A percentile compares a stretch with the other conserved stretches of the same genome.
Evolutionary conservation across 2,888 invertebrate species (phyloP).

Genomic region (Habrosyne pyritoides): DNA sequence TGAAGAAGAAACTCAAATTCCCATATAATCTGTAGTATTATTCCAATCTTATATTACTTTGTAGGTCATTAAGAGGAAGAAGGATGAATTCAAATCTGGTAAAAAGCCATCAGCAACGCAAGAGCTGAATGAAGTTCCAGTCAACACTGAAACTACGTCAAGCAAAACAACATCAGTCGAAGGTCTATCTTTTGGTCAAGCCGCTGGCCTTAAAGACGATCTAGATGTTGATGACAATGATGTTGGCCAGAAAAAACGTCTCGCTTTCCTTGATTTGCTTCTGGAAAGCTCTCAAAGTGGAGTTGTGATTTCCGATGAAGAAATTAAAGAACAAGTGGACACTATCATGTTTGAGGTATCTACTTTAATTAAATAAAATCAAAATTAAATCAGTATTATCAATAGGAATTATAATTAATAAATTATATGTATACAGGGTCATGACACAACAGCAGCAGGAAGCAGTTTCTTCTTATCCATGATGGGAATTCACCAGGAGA

Average conservation of each 20-base stretch:
- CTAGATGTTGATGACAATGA: conserved; percentile 91
- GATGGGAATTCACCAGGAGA: conserved; percentile 89
- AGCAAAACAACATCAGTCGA: conserved; percentile 79
- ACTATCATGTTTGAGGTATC: conserved; percentile 93
- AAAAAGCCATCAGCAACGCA: conserved; percentile 72
- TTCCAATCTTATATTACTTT: no score
- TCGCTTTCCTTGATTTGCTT: conserved; percentile 94
- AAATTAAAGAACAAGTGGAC: conserved; percentile 92
- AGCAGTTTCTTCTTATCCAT: conserved; percentile 92
- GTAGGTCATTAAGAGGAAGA: conserved; percentile 88
- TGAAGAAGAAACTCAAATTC: no score
- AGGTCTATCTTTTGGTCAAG: conserved; percentile 88
- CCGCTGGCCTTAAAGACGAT: conserved; percentile 90
- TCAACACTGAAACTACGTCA: conserved; percentile 40
- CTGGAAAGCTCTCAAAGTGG: conserved; percentile 90
- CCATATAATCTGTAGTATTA: no score
- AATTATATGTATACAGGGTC: conserved; percentile 80
- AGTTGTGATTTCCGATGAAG: conserved; percentile 87
- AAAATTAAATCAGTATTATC: conserved; percentile 3
- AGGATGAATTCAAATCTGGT: conserved; percentile 88
- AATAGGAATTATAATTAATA: neutral
- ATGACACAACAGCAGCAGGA: conserved; percentile 92
- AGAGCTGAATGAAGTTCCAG: conserved; percentile 38
- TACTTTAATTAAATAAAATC: conserved; percentile 10
- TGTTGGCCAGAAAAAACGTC: conserved; percentile 90